phyloP scores from a whole-genome alignment of 2,797 vertebrate genomes.

The Acanthornis magna region DNA sequence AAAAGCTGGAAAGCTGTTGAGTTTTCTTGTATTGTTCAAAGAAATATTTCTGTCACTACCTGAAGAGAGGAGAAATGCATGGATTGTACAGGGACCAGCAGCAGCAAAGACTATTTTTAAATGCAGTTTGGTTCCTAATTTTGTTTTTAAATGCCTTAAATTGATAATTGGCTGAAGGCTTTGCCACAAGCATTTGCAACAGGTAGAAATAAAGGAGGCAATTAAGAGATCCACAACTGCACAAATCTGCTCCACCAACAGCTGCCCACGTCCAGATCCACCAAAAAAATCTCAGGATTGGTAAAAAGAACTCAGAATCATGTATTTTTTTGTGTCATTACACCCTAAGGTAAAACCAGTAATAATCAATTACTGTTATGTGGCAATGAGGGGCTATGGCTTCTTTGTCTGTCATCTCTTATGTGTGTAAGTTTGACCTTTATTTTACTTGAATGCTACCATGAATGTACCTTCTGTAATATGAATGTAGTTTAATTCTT shows the following conservation, averaged over 20 bases:
- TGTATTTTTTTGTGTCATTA: not conserved
- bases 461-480: not conserved
- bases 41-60: not conserved
- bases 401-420: not conserved
- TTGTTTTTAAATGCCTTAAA: not conserved
- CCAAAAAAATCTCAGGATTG: not conserved
- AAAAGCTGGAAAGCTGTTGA: not conserved
- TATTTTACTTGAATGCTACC: not conserved
- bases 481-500: not conserved
- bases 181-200: not conserved
- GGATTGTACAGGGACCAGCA: not conserved
- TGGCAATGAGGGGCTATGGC: rapidly evolving
- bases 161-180: not conserved
- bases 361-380: not conserved
- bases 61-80: not conserved
- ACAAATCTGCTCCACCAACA: not conserved
- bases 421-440: not conserved
- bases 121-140: not conserved
- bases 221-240: not conserved
- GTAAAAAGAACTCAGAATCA: not conserved
- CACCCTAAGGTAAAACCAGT: not conserved
- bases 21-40: not conserved
- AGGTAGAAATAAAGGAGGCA: not conserved
- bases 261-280: not conserved
- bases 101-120: not conserved